A percentile compares a stretch with the other conserved stretches of the same genome.
Conservation (phyloP, 2,113 vertebrate species). For the Helogale parvula region DNA sequence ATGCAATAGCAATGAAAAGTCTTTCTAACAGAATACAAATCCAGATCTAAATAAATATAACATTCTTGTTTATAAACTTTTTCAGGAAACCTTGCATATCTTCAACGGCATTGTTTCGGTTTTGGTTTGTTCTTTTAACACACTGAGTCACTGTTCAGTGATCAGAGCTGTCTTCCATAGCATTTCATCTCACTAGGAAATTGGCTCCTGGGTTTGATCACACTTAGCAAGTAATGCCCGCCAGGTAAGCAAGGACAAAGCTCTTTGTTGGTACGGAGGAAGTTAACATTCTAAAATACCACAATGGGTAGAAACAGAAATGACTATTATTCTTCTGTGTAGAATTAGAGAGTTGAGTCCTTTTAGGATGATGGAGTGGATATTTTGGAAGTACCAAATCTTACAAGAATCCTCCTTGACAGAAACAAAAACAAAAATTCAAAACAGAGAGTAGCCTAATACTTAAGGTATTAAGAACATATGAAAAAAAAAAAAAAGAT, state of each 20-base stretch:
- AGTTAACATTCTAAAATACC: constrained; percentile 13
- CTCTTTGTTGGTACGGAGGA: background rate
- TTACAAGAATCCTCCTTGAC: background rate
- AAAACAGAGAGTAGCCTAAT: background rate
- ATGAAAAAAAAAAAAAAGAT: background rate
- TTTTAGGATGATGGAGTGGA: background rate
- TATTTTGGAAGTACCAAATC: background rate
- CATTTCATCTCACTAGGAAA: background rate
- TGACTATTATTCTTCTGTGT: background rate
- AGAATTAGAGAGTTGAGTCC: constrained; percentile 19
- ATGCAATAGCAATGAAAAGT: constrained; percentile 69
- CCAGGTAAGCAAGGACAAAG: constrained; percentile 1
- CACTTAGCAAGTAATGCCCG: background rate
- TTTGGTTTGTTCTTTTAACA: constrained; percentile 24
- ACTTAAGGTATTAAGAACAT: background rate
- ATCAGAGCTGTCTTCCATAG: background rate
- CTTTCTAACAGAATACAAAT: constrained; percentile 64
- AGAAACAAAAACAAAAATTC: background rate
- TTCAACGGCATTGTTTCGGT: constrained; percentile 16
- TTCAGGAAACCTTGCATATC: background rate
- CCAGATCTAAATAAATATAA: constrained; percentile 43
- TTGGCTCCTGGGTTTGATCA: background rate
- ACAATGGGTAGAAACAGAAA: background rate
- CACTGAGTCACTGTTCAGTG: background rate
- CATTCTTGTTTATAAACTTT: constrained; percentile 46